Percentiles rank a stretch among this genome's conserved stretches.
These are phyloP conservation scores for Cerastis rubricosa DNA, from an alignment of 2,888 invertebrate species.

Conservation along the genomic window DNA sequence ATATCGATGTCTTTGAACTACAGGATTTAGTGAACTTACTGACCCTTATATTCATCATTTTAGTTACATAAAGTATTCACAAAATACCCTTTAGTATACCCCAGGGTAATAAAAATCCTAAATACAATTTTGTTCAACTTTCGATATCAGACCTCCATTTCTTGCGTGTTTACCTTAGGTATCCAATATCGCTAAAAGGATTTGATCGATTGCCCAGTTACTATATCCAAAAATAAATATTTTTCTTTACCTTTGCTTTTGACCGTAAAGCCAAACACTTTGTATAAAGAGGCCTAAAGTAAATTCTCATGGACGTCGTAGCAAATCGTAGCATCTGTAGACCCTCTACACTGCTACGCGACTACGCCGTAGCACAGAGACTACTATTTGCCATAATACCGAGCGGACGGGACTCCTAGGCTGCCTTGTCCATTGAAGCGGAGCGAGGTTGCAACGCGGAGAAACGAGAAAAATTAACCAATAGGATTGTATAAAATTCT, in stretches of 20 bases:
- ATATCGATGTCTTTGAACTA: slow-evolving; percentile 16
- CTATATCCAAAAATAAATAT: slow-evolving; percentile 24
- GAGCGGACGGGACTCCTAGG: neutral
- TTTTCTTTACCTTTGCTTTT: slow-evolving; percentile 12
- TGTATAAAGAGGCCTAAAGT: neutral
- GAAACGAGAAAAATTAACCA: too few relatives aligned
- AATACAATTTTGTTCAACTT: slow-evolving; percentile 37
- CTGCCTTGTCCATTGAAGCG: too few relatives aligned
- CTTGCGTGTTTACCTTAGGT: slow-evolving; percentile 46
- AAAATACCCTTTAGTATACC: slow-evolving; percentile 30
- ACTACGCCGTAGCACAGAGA: slow-evolving; percentile 31
- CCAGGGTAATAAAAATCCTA: slow-evolving; percentile 32
- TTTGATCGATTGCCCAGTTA: slow-evolving; percentile 43
- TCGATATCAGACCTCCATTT: slow-evolving; percentile 32
- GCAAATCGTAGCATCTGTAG: slow-evolving; percentile 9
- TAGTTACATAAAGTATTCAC: slow-evolving; percentile 17
- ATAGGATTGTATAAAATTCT: too few relatives aligned
- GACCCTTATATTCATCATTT: slow-evolving; percentile 1
- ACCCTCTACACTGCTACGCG: slow-evolving; percentile 24
- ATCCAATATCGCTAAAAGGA: slow-evolving; percentile 50
- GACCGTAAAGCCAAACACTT: neutral
- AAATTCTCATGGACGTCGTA: neutral
- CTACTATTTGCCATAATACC: neutral
- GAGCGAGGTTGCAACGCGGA: too few relatives aligned
- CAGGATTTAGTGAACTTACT: slow-evolving; percentile 7